Evolutionary conservation across 2,888 invertebrate species (phyloP).

Genomic region (Machimus rusticus): DNA sequence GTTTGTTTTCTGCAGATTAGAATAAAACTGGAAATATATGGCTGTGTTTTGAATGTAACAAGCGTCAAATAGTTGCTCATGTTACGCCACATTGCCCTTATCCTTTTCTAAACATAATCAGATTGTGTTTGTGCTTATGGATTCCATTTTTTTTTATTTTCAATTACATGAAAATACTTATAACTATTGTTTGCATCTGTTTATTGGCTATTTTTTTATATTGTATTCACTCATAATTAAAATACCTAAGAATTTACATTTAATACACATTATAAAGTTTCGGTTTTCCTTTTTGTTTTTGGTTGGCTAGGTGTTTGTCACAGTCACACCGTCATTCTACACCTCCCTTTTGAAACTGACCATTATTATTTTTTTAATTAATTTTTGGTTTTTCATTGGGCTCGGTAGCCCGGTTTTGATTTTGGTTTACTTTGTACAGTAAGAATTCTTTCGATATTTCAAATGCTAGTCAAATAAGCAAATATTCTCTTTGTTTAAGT

Average conservation of each 20-base stretch:
- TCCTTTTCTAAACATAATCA: background rate
- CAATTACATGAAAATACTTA: constrained; percentile 31
- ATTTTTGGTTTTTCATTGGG: background rate
- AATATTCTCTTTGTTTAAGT: constrained; percentile 17
- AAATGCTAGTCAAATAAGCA: constrained; percentile 11
- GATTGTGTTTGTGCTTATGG: background rate
- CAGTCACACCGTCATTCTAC: too few relatives aligned
- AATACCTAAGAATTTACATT: constrained; percentile 38
- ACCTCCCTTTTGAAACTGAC: constrained; percentile 12
- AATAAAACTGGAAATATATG: background rate
- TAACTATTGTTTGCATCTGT: constrained; percentile 19
- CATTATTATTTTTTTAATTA: background rate
- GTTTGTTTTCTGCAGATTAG: background rate
- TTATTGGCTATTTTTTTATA: constrained; percentile 30
- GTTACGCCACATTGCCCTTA: background rate
- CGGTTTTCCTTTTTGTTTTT: background rate
- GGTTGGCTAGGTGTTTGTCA: background rate
- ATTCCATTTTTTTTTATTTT: background rate
- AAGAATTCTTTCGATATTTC: background rate
- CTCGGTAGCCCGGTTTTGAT: background rate
- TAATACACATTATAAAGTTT: constrained; percentile 30
- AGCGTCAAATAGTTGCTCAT: background rate
- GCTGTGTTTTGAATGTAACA: background rate
- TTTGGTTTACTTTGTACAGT: background rate
- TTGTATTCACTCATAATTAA: constrained; percentile 35